phyloP scores from a whole-genome alignment of 2,797 vertebrate genomes.

The Leucoraja ocellata region DNA sequence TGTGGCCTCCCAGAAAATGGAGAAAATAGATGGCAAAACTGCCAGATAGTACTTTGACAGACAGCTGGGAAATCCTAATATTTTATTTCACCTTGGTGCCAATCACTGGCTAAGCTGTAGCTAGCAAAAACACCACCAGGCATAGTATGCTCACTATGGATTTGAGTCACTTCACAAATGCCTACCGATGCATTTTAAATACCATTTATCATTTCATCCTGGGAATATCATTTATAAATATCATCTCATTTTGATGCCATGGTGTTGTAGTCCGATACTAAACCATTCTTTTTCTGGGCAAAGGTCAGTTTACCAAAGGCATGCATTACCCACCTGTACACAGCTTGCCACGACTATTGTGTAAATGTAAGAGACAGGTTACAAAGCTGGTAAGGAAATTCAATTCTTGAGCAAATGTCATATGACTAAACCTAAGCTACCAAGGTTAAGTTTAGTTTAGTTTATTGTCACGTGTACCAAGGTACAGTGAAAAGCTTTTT shows the following conservation, averaged over 20 bases:
- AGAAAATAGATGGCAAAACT: not conserved
- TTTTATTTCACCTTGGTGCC: not conserved
- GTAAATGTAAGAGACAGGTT: not conserved
- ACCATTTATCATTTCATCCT: no score
- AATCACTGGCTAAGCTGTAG: not conserved
- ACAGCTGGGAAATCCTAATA: not conserved
- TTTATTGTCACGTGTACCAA: no score
- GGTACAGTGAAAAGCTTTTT: no score
- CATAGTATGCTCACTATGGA: not conserved
- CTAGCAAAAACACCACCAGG: not conserved
- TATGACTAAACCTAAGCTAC: not conserved
- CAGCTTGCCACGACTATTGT: not conserved
- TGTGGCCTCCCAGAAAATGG: not conserved
- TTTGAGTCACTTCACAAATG: not conserved
- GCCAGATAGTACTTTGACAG: not conserved
- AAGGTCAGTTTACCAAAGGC: not conserved
- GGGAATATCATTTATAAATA: not conserved
- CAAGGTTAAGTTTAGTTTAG: not conserved
- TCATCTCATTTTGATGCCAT: not conserved
- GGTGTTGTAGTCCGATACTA: not conserved
- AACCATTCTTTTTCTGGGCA: not conserved
- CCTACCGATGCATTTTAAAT: not conserved
- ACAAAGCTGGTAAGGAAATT: not conserved
- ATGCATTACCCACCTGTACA: not conserved
- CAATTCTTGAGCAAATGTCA: not conserved